These are phyloP conservation scores for Xestia ashworthii DNA, from an alignment of 2,888 invertebrate genomes.

Conservation along the genomic window DNA sequence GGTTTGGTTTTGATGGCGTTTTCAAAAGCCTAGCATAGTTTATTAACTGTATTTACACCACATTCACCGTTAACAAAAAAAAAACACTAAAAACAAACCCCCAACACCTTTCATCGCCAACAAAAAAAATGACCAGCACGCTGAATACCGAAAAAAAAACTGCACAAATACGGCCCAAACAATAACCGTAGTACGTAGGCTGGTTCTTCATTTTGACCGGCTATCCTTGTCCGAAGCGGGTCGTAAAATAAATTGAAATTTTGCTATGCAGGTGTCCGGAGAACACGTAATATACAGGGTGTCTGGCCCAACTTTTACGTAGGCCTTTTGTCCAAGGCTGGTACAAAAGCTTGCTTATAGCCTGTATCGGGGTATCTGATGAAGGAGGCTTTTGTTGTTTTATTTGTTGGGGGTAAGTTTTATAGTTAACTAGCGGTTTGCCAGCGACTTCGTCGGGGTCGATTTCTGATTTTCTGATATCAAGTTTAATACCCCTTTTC, in stretches of 20 bases:
- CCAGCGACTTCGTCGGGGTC: not conserved
- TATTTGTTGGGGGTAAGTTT: constrained; percentile 24
- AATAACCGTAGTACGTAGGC: constrained; percentile 11
- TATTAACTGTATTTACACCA: not conserved
- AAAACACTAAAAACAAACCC: not conserved
- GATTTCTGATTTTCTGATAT: constrained; percentile 1
- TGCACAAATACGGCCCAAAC: constrained; percentile 1
- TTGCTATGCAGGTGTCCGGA: constrained; percentile 59
- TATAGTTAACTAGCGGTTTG: constrained; percentile 13
- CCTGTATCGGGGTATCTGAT: constrained; percentile 41
- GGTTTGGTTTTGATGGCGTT: not conserved
- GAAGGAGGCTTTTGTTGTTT: constrained; percentile 35
- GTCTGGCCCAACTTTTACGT: constrained; percentile 44
- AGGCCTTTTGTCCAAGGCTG: constrained; percentile 43
- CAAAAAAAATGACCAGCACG: constrained; percentile 20
- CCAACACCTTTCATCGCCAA: not conserved
- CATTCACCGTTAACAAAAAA: no score
- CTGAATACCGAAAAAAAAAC: constrained; percentile 30
- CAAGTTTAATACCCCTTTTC: not conserved
- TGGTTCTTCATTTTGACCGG: constrained; percentile 50
- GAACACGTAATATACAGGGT: constrained; percentile 45
- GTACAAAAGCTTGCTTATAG: constrained; percentile 33
- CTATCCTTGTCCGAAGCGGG: constrained; percentile 35
- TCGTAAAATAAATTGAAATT: constrained; percentile 68
- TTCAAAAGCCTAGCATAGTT: not conserved